Conservation (phyloP, 2,113 vertebrate genomes). For the Thamnophis sirtalis region DNA sequence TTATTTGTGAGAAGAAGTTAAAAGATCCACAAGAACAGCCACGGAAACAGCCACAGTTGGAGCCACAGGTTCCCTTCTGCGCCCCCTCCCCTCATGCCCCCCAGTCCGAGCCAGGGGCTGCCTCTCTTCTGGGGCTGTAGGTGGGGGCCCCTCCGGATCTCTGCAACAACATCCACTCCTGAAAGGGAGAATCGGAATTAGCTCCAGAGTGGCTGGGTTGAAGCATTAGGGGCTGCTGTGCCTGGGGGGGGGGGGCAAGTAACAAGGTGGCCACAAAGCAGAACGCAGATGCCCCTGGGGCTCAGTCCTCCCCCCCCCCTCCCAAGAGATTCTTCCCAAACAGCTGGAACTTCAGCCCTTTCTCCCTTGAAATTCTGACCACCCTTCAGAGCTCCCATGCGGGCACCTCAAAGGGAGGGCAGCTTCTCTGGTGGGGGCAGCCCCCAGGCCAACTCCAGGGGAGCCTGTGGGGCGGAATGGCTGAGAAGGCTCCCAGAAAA, state of each 20-base stretch:
- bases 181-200: too few relatives aligned
- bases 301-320: not conserved
- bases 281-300: too few relatives aligned
- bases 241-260: fast-evolving
- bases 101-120: not conserved
- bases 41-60: not conserved
- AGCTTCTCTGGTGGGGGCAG: not conserved
- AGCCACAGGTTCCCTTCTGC: not conserved
- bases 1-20: not conserved
- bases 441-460: too few relatives aligned
- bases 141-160: not conserved
- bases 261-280: too few relatives aligned
- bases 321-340: not conserved
- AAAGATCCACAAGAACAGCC: not conserved
- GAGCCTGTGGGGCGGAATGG: too few relatives aligned
- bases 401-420: not conserved
- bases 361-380: not conserved
- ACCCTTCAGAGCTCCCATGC: not conserved
- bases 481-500: too few relatives aligned
- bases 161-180: not conserved
- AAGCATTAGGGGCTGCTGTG: too few relatives aligned
- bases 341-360: too few relatives aligned
- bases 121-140: not conserved
- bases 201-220: too few relatives aligned
- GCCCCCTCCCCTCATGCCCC: not conserved